Evolutionary conservation across 2,113 vertebrate genomes (phyloP).

Genomic region (Calypte anna): DNA sequence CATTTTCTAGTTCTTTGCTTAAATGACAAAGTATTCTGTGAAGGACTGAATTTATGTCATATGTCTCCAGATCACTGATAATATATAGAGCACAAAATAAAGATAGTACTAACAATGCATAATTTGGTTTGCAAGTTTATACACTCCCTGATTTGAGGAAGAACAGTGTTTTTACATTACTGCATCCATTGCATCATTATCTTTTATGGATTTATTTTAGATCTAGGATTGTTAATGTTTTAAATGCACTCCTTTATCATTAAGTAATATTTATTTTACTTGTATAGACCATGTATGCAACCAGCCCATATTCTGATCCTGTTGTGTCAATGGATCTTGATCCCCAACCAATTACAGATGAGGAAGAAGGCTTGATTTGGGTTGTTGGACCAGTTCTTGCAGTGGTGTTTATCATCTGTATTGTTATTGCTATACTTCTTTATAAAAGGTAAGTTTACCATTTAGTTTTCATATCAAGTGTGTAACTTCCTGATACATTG

Average conservation of each 20-base stretch:
- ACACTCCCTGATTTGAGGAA: background rate
- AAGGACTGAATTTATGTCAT: background rate
- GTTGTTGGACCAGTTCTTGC: constrained; percentile 97
- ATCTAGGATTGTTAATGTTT: background rate
- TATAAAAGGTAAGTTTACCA: constrained; percentile 92
- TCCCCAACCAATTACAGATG: constrained; percentile 96
- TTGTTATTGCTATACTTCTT: constrained; percentile 98
- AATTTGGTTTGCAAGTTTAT: background rate
- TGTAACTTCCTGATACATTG: background rate
- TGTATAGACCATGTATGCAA: constrained; percentile 93
- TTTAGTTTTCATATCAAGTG: background rate
- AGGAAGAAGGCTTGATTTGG: constrained; percentile 98
- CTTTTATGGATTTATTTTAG: background rate
- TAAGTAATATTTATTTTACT: constrained; percentile 40
- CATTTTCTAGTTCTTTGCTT: background rate
- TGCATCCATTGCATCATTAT: background rate
- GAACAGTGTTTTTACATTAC: background rate
- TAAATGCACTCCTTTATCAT: background rate
- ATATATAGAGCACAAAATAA: background rate
- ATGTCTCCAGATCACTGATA: background rate
- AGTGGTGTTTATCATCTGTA: constrained; percentile 99
- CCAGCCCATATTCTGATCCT: constrained; percentile 96
- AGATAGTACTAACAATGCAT: background rate
- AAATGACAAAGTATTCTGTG: background rate
- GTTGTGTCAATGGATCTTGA: constrained; percentile 94